Evolutionary conservation across 2,888 invertebrate species (phyloP).

Genomic region (Diploptera punctata): DNA sequence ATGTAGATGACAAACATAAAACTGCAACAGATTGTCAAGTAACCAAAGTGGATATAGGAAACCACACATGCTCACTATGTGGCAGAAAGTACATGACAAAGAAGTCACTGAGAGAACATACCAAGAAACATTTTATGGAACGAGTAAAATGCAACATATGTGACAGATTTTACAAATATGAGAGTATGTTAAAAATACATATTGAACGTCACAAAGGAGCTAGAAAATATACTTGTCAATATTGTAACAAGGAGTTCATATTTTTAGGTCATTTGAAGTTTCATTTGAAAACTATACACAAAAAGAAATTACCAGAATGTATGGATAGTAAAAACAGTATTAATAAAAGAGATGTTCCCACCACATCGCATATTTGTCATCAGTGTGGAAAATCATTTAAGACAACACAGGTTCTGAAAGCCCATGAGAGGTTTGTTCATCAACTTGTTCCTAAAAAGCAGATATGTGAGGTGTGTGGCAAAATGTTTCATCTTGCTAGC

Average conservation of each 20-base stretch:
- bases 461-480: slow-evolving; percentile 19
- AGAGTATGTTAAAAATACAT: slow-evolving; percentile 22
- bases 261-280: background rate
- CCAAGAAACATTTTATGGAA: slow-evolving; percentile 26
- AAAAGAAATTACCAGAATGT: background rate
- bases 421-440: slow-evolving; percentile 24
- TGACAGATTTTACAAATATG: slow-evolving; percentile 15
- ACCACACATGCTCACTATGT: slow-evolving; percentile 1
- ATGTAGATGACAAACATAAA: background rate
- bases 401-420: slow-evolving; percentile 10
- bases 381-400: slow-evolving; percentile 24
- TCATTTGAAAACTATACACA: slow-evolving; percentile 4
- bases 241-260: slow-evolving; percentile 18
- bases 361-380: slow-evolving; percentile 17
- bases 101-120: slow-evolving; percentile 21
- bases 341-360: background rate
- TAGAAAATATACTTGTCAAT: slow-evolving; percentile 5
- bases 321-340: background rate
- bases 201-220: slow-evolving; percentile 14
- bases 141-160: slow-evolving; percentile 13
- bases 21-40: background rate
- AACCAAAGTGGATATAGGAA: background rate
- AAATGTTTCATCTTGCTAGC: slow-evolving; percentile 19
- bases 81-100: slow-evolving; percentile 17
- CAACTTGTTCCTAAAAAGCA: slow-evolving; percentile 22